Base-by-base conservation (phyloP, 23 tunicate genomes). In the Aplidium turbinatum region DNA sequence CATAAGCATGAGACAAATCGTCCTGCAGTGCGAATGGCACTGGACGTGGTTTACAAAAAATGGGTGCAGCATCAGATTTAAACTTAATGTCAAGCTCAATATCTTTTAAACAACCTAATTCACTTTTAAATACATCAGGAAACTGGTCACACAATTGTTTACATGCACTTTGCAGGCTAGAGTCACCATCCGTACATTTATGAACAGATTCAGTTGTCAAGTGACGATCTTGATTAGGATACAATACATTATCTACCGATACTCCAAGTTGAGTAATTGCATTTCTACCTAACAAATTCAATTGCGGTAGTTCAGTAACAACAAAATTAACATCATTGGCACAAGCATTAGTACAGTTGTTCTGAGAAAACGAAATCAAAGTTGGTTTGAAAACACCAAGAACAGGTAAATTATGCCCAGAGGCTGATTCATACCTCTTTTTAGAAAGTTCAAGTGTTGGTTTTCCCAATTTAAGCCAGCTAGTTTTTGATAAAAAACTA, bases 241-340 rank as follows among this genome's bases (percentile, higher is more conserved):
- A 25, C 66, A 75, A 24, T n/a, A 75, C 4, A 28, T 57, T 1
- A 55, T 75, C 80, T 1, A 75, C 58, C 11, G 80, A 75, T 16
- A 75, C 38, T 13, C 55, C 63, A 25, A 75, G 33, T 55, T 36
- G 26, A 21, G 20, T 55, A 36, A 75, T 57, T 3, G 33, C 80
- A 23, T 58, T 26, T 32, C 80, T 55, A 22, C 80, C 80, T 20
- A 75, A 36, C 4, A 75, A 55, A 75, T 75, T 75, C 35, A 57
- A 35, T 4, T 75, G 66, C 1, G 68, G 80, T 5, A 75, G 3
- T 34, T 33, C 34, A 11, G 57, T 53, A 3, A 42, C 79, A 36
- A 73, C 50, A 65, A 65, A 65, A 11, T 65, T 7, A 35, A 65
- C 22, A 35, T 65, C 50, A 11, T 65, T 3, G n/a, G 4, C 35